These are phyloP conservation scores for Luehdorfia chinensis DNA, from an alignment of 1,140 invertebrate genomes.

Conservation along the genomic window DNA sequence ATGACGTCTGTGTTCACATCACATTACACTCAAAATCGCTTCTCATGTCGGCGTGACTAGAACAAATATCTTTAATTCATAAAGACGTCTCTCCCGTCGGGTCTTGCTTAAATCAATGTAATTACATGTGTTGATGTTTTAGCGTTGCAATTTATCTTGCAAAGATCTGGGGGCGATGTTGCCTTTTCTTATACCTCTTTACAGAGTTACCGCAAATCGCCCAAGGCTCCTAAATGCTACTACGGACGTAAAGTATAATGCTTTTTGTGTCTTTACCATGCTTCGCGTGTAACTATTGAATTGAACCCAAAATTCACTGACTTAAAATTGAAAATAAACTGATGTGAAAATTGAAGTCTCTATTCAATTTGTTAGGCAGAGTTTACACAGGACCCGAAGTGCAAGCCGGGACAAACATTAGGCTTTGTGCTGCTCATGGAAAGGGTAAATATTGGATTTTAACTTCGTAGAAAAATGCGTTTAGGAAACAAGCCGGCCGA, in stretches of 20 bases:
- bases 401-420: constrained; percentile 68
- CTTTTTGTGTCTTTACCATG: constrained; percentile 53
- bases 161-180: constrained; percentile 44
- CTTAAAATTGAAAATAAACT: constrained; percentile 37
- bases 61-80: constrained; percentile 28
- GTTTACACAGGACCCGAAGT: constrained; percentile 73
- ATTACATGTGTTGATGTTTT: constrained; percentile 50
- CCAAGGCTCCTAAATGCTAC: constrained; percentile 69
- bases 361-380: constrained; percentile 67
- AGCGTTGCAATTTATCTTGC: constrained; percentile 46
- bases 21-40: no score
- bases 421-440: constrained; percentile 66
- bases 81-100: constrained; percentile 33
- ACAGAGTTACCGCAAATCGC: constrained; percentile 62
- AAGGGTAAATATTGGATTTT: constrained; percentile 67
- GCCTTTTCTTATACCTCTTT: constrained; percentile 48
- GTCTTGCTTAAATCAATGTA: constrained; percentile 57
- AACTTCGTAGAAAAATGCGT: constrained; percentile 72
- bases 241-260: constrained; percentile 60
- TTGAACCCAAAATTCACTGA: constrained; percentile 28
- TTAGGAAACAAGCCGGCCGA: constrained; percentile 51
- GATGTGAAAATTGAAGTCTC: constrained; percentile 23
- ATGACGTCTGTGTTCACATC: no score
- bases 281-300: constrained; percentile 19
- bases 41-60: no score